Percentiles rank a stretch among this genome's conserved stretches.
These are phyloP conservation scores for Drosophila sucinea DNA, from an alignment of 1,140 invertebrate species.

Conservation along the genomic window DNA sequence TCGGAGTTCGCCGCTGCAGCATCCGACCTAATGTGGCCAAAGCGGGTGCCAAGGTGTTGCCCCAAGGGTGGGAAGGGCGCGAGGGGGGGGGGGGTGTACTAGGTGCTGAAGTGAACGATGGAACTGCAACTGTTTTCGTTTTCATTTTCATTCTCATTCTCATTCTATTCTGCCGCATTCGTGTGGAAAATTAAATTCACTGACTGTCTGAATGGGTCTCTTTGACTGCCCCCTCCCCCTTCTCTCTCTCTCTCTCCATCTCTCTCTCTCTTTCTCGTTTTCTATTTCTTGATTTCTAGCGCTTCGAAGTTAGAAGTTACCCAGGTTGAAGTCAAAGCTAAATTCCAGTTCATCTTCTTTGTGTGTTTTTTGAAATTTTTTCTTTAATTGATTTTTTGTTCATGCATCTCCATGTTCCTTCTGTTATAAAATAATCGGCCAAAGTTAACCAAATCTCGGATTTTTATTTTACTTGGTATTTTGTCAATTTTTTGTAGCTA, in stretches of 20 bases:
- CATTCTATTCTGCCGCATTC: slow-evolving; percentile 46
- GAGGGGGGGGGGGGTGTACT: neutral
- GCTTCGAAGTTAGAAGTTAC: slow-evolving; percentile 2
- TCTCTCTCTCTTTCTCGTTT: too few species aligned
- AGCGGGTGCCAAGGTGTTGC: neutral
- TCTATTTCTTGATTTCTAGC: neutral
- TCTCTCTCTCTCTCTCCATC: neutral
- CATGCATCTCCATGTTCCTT: neutral
- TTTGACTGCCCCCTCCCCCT: neutral
- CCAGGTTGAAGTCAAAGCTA: neutral
- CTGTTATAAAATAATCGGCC: neutral
- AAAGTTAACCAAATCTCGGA: neutral
- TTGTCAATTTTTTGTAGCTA: neutral
- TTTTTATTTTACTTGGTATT: neutral
- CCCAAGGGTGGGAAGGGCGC: neutral
- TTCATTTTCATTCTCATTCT: slow-evolving; percentile 18
- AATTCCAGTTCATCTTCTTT: neutral
- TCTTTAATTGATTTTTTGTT: neutral
- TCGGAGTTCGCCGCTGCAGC: slow-evolving; percentile 21
- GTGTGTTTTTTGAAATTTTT: neutral
- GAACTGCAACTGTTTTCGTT: slow-evolving; percentile 17
- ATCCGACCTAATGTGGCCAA: slow-evolving; percentile 3
- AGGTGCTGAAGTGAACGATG: neutral
- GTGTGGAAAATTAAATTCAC: slow-evolving; percentile 62
- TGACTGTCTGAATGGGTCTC: slow-evolving; percentile 38